Conservation (phyloP, 2,888 invertebrate genomes). For the Drosophila nigritarsus region DNA sequence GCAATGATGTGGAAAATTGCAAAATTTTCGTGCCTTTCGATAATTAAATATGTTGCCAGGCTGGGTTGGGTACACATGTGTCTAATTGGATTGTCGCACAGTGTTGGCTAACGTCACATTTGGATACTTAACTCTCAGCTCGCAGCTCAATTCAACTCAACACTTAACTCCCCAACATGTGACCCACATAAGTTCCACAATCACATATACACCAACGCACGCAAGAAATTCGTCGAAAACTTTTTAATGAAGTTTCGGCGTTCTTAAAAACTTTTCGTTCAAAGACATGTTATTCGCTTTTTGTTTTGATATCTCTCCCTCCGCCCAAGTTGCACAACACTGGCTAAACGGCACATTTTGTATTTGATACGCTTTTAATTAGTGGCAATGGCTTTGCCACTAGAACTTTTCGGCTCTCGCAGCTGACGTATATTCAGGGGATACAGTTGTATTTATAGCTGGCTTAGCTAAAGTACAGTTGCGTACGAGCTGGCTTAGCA, state of each 20-base stretch:
- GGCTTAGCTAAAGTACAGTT: constrained; percentile 47
- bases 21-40: constrained; percentile 70
- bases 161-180: constrained; percentile 21
- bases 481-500: constrained; percentile 57
- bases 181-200: constrained; percentile 64
- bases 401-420: constrained; percentile 63
- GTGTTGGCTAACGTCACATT: constrained; percentile 67
- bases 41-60: constrained; percentile 70
- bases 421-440: constrained; percentile 37
- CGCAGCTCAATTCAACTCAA: neutral
- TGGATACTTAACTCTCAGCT: constrained; percentile 22
- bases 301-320: constrained; percentile 68
- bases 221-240: constrained; percentile 44
- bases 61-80: constrained; percentile 57
- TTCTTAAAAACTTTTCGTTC: constrained; percentile 70
- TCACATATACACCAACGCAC: constrained; percentile 11
- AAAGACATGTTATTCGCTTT: constrained; percentile 72
- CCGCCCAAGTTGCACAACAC: constrained; percentile 40
- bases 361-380: constrained; percentile 78
- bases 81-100: constrained; percentile 72
- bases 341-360: constrained; percentile 60
- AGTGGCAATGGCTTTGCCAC: constrained; percentile 58
- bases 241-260: constrained; percentile 77
- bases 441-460: constrained; percentile 41
- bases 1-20: constrained; percentile 75